Percentiles rank a stretch among this genome's conserved stretches.
These are phyloP conservation scores for Styela clava DNA, from an alignment of 23 tunicate species.

Conservation along the genomic window DNA sequence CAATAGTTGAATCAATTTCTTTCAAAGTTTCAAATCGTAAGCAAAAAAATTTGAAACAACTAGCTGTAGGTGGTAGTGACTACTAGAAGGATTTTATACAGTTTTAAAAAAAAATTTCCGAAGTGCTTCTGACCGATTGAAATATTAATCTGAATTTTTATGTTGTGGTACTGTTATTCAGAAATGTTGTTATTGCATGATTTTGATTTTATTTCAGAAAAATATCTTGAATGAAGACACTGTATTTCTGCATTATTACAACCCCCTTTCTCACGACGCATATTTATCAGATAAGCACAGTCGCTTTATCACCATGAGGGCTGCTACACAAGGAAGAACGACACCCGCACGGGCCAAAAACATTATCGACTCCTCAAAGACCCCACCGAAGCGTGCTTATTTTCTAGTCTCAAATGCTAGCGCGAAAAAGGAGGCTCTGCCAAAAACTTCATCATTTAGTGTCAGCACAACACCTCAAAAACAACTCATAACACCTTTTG, in stretches of 20 bases:
- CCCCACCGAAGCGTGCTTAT: slow-evolving; percentile 15
- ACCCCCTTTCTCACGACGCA: slow-evolving; percentile 22
- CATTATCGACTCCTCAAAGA: neutral
- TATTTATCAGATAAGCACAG: slow-evolving; percentile 22
- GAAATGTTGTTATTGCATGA: neutral
- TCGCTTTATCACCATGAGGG: slow-evolving; percentile 10
- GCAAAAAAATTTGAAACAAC: no score
- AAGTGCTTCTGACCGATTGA: no score
- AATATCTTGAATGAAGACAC: slow-evolving; percentile 30
- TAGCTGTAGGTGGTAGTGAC: no score
- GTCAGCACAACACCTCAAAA: no score
- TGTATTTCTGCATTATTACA: slow-evolving; percentile 33
- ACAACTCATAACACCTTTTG: neutral
- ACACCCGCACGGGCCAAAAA: neutral
- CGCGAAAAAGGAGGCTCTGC: neutral
- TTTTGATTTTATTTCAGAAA: slow-evolving; percentile 8
- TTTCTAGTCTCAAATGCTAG: slow-evolving; percentile 24
- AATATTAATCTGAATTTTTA: no score
- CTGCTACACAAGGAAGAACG: neutral
- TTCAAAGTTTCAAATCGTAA: no score
- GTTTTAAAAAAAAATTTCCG: no score
- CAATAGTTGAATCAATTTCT: no score
- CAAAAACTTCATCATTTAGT: neutral
- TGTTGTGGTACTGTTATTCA: no score
- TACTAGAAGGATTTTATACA: no score